Base-by-base conservation (phyloP, 2,888 invertebrate genomes). In the Tenthredo notha region DNA sequence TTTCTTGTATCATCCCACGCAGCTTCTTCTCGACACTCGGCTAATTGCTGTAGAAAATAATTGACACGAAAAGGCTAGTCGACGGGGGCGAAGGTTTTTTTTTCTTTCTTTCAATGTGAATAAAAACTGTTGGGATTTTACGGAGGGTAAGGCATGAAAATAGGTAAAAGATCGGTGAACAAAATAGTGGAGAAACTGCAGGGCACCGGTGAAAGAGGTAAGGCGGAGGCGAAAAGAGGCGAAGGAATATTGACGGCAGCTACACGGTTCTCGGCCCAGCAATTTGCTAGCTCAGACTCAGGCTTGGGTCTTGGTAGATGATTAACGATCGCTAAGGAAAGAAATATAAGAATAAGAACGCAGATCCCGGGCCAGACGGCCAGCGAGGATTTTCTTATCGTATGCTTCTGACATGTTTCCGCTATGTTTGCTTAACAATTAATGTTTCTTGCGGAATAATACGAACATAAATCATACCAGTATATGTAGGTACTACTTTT, bases 371-470 rank as follows among this genome's bases (percentile, higher is more conserved):
- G n/a, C 80, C 67, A 54, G 83, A 83, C 83, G 83, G 67, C 67
- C 83, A 70, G 47, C 86, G 80, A 85, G 87, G 87, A 90, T 89
- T 90, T 88, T 88, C 87, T 88, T 90, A 89, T 89, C 89, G 89
- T 88, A 89, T 91, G 91, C 87, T 88, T 87, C 90, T 92, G 92
- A 92, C 92, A 86, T 91, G 88, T 92, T 92, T 92, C 92, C 92
- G 88, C 90, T 88, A 88, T 91, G 90, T 90, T 92, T 91, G 89
- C 87, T 88, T 88, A 90, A 90, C 91, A 92, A 92, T 92, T 92
- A 92, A 92, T 92, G 91, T 90, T 89, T 87, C 84, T 88, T 85
- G 37, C 77, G 87, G 89, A 90, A 89, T 90, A 90, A 91, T 90
- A 90, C 89, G 89, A 88, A 87, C 70, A 83, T 83, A 67, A 83